A percentile compares a stretch with the other conserved stretches of the same genome.
Conservation (phyloP, 2,888 invertebrate genomes). For the Tholera decimalis region DNA sequence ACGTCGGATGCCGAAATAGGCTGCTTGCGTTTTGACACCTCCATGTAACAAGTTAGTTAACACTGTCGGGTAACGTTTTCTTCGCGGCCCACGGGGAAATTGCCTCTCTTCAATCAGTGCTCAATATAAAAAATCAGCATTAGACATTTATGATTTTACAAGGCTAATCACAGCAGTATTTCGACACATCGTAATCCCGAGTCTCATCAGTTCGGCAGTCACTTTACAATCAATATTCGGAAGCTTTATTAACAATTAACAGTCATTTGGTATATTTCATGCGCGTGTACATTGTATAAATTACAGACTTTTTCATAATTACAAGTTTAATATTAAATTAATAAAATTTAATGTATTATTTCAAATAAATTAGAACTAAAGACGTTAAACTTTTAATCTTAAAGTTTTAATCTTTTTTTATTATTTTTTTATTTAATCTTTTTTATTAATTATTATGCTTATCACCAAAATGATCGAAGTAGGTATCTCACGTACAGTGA, state of each 20-base stretch:
- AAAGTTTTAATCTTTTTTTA: slow-evolving; percentile 42
- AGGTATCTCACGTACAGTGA: too few species aligned
- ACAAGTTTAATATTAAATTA: slow-evolving; percentile 21
- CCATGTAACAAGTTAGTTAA: not conserved
- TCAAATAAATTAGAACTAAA: slow-evolving; percentile 36
- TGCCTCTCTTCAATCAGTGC: not conserved
- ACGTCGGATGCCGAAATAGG: not conserved
- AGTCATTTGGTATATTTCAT: slow-evolving; percentile 25
- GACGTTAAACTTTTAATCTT: not conserved
- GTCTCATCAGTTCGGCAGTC: slow-evolving; percentile 20
- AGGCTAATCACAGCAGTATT: slow-evolving; percentile 50
- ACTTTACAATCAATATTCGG: slow-evolving; percentile 9
- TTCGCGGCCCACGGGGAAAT: not conserved
- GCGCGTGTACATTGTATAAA: slow-evolving; percentile 35
- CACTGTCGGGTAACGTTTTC: not conserved
- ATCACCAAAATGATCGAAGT: slow-evolving; percentile 5
- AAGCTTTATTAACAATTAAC: slow-evolving; percentile 24
- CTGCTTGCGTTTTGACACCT: not conserved
- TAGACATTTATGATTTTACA: slow-evolving; percentile 27
- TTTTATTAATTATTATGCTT: too few species aligned
- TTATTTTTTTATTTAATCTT: too few species aligned
- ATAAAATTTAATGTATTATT: slow-evolving; percentile 5
- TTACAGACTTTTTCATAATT: slow-evolving; percentile 36
- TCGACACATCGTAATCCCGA: slow-evolving; percentile 27
- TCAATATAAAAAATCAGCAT: not conserved